Conservation (phyloP, 2,888 invertebrate genomes). For the Diplolepis rosae region DNA sequence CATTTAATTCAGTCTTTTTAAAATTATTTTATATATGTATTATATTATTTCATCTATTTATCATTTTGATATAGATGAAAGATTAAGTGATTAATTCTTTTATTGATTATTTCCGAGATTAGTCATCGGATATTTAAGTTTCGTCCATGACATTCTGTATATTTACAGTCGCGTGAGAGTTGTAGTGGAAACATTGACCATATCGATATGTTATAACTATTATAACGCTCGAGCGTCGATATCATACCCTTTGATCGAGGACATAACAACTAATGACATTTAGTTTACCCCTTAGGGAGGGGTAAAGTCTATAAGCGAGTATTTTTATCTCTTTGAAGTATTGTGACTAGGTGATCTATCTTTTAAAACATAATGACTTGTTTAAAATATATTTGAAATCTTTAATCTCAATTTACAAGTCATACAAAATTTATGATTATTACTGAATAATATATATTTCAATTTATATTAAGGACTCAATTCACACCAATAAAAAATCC, state of each 20-base stretch:
- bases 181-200: background rate
- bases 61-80: no score
- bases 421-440: no score
- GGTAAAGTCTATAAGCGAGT: background rate
- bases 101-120: conserved; percentile 18
- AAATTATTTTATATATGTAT: no score
- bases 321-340: conserved; percentile 5
- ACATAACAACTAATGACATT: conserved; percentile 27
- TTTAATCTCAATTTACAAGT: background rate
- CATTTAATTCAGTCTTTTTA: no score
- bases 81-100: no score
- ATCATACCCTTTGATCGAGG: conserved; percentile 27
- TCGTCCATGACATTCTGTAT: conserved; percentile 20
- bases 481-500: no score
- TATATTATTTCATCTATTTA: background rate
- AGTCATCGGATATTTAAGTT: background rate
- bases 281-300: background rate
- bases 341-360: background rate
- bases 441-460: no score
- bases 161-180: conserved; percentile 1
- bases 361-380: background rate
- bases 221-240: conserved; percentile 23
- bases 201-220: conserved; percentile 14
- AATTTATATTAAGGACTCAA: no score
- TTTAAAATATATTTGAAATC: background rate